Percentiles rank a stretch among this genome's conserved stretches.
phyloP scores from a whole-genome alignment of 2,888 invertebrate genomes.

The Linyphia triangularis region DNA sequence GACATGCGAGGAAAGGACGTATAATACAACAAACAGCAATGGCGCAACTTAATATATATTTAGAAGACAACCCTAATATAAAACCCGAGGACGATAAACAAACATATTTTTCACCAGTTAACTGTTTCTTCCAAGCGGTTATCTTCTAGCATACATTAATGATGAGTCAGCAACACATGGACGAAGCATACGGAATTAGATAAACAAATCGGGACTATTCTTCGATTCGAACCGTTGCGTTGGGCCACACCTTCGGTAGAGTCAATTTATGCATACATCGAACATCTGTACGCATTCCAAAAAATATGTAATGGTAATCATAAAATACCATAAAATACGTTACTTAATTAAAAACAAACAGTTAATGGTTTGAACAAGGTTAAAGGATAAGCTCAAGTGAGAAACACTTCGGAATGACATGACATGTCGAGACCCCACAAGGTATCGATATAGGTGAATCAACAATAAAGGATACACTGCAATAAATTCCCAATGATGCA shows the following conservation, averaged over 20 bases:
- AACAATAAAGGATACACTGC: constrained; percentile 59
- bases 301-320: neutral
- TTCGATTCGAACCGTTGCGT: neutral
- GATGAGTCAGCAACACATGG: constrained; percentile 14
- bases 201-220: neutral
- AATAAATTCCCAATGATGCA: neutral
- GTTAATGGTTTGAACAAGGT: neutral
- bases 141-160: too few relatives aligned
- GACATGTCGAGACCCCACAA: neutral
- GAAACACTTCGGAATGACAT: neutral
- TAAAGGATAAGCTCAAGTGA: neutral
- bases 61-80: too few relatives aligned
- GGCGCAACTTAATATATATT: too few relatives aligned
- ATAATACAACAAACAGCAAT: too few relatives aligned
- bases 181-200: neutral
- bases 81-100: too few relatives aligned
- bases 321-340: neutral
- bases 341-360: neutral
- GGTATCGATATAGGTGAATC: neutral
- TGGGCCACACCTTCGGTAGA: neutral
- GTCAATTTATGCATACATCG: neutral
- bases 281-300: neutral
- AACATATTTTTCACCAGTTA: too few relatives aligned
- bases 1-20: too few relatives aligned
- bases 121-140: too few relatives aligned